Percentiles rank a stretch among this genome's conserved stretches.
These are phyloP conservation scores for Epinephelus fuscoguttatus DNA, from an alignment of 2,113 vertebrate genomes.

Conservation along the genomic window DNA sequence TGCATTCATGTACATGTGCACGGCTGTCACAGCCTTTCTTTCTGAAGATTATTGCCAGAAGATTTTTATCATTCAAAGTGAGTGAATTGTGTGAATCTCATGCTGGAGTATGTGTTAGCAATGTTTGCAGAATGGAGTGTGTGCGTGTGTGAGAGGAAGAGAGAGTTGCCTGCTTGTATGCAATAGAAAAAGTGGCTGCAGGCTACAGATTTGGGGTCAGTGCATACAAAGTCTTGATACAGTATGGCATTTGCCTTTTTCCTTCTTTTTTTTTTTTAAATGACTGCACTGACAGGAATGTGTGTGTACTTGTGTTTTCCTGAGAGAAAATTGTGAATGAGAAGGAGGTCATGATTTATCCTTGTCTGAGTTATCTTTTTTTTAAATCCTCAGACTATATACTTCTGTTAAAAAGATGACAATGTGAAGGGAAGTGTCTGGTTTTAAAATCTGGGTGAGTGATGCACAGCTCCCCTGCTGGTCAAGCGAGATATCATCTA, in stretches of 20 bases:
- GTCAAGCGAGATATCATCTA: slow-evolving; percentile 44
- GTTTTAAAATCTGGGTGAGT: slow-evolving; percentile 26
- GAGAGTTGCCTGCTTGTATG: slow-evolving; percentile 41
- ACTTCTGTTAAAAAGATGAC: slow-evolving; percentile 19
- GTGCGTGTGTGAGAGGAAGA: slow-evolving; percentile 7
- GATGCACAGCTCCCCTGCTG: slow-evolving; percentile 65
- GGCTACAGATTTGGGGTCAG: slow-evolving; percentile 74
- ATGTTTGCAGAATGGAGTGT: slow-evolving; percentile 28
- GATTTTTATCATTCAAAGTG: slow-evolving; percentile 28
- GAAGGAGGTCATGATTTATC: slow-evolving; percentile 27
- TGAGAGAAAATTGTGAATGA: slow-evolving; percentile 40
- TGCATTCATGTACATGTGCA: slow-evolving; percentile 28
- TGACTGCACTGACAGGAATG: slow-evolving; percentile 26
- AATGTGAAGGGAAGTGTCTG: neutral
- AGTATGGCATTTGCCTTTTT: slow-evolving; percentile 44
- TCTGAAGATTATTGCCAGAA: slow-evolving; percentile 40
- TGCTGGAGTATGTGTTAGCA: slow-evolving; percentile 28
- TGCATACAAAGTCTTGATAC: slow-evolving; percentile 54
- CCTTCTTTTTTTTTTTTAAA: slow-evolving; percentile 30
- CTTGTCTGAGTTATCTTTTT: slow-evolving; percentile 16
- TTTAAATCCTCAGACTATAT: slow-evolving; percentile 32
- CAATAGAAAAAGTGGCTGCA: slow-evolving; percentile 52
- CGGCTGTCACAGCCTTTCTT: slow-evolving; percentile 44
- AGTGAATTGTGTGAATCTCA: slow-evolving; percentile 50
- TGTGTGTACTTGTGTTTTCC: slow-evolving; percentile 10